Percentiles rank a stretch among this genome's conserved stretches.
phyloP scores from a whole-genome alignment of 2,888 invertebrate species.

The Trichogramma evanescens region DNA sequence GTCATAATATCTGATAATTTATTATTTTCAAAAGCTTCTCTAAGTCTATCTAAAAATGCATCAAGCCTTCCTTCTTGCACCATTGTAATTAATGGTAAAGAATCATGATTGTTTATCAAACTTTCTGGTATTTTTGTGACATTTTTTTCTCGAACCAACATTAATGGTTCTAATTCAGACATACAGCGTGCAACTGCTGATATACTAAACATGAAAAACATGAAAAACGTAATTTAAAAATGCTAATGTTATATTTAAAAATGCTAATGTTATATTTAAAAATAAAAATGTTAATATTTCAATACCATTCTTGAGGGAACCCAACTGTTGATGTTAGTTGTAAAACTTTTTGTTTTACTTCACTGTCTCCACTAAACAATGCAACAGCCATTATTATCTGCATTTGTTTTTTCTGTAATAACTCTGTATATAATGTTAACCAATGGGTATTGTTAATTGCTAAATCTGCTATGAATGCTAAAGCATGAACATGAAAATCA shows the following conservation, averaged over 20 bases:
- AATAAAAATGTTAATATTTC: neutral
- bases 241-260: neutral
- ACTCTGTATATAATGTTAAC: slow-evolving; percentile 46
- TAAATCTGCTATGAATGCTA: slow-evolving; percentile 50
- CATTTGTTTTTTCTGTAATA: slow-evolving; percentile 46
- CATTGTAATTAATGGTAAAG: slow-evolving; percentile 43
- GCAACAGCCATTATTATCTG: slow-evolving; percentile 51
- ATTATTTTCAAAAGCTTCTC: slow-evolving; percentile 49
- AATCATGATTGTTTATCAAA: slow-evolving; percentile 39
- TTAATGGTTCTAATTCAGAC: slow-evolving; percentile 39
- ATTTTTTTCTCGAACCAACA: slow-evolving; percentile 35
- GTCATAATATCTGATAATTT: slow-evolving; percentile 56
- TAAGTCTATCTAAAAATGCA: slow-evolving; percentile 47
- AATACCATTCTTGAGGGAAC: slow-evolving; percentile 44
- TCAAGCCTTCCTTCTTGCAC: slow-evolving; percentile 53
- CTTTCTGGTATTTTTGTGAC: slow-evolving; percentile 14
- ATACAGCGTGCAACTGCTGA: slow-evolving; percentile 38
- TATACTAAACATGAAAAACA: slow-evolving; percentile 25
- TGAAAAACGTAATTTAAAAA: neutral
- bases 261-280: neutral
- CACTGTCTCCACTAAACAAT: slow-evolving; percentile 46
- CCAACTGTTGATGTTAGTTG: slow-evolving; percentile 44
- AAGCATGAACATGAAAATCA: slow-evolving; percentile 49
- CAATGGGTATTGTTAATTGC: slow-evolving; percentile 47
- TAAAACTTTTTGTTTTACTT: slow-evolving; percentile 46